Base-by-base conservation (phyloP, 2,797 vertebrate species). In the Phataginus tricuspis region DNA sequence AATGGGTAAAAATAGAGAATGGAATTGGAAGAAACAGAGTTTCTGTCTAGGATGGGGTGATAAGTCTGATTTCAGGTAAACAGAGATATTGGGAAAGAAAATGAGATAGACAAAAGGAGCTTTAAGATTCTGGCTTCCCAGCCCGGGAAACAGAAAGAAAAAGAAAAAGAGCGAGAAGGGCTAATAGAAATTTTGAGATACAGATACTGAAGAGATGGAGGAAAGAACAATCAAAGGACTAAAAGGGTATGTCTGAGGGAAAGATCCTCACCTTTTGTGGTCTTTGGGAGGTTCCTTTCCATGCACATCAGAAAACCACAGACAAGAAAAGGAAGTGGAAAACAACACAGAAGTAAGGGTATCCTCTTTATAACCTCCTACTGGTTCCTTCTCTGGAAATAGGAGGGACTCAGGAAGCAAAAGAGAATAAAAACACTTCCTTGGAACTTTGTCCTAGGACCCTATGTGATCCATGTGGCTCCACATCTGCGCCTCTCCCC, bases 251-350 rank as follows among this genome's bases (percentile, higher is more conserved):
- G 37, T 80, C 66, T 66, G 37, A 69, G 74, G 37, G 29, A 80
- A 86, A 23, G 34, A 61, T 25, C 51, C 21, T 42, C 25, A 71
- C 37, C 53, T 87, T 95, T 68, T 14, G 5, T 68, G 34, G 23
- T 86, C 51, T 78, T 49, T 12, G n/a, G 31, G 45, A 85, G 53
- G 45, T 77, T 78, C 61, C 37, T 49, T 92, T 75, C 39, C 34
- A 9, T 49, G 23, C 14, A 39, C 2, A 5, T 42, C 39, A 86
- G 59, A 88, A 88, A 29, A 37, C 13, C 39, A 66, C 49, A 53
- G 37, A 8, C 72, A 82, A 84, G 84, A 37, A 94, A 93, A 71
- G 29, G 80, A 95, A 95, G 55, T 75, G 55, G 49, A 83, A 77
- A 34, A 61, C 5, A 74, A n/a, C 64, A 34, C 1, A 66, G 86